Percentiles rank a stretch among this genome's conserved stretches.
These are phyloP conservation scores for Calameuta idolon DNA, from an alignment of 2,888 invertebrate genomes.

Conservation along the genomic window DNA sequence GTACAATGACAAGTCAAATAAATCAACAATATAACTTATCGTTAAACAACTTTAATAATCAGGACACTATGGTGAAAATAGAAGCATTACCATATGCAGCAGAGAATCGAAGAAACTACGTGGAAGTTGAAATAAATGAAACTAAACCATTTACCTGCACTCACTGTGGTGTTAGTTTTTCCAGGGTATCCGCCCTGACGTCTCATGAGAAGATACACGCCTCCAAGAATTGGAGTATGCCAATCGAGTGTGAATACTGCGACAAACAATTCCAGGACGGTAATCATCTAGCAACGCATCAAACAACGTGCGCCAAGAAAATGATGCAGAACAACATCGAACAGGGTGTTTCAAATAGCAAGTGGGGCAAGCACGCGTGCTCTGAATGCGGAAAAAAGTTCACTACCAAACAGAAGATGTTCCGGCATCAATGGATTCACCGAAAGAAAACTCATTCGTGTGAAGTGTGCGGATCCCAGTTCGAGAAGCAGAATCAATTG, in stretches of 20 bases:
- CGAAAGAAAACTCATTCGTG: slow-evolving; percentile 66
- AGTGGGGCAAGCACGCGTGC: slow-evolving; percentile 66
- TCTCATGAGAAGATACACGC: slow-evolving; percentile 61
- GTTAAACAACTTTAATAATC: slow-evolving; percentile 44
- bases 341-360: slow-evolving; percentile 45
- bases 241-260: slow-evolving; percentile 67
- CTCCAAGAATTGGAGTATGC: slow-evolving; percentile 46
- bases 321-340: slow-evolving; percentile 51
- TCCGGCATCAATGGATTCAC: slow-evolving; percentile 68
- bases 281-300: slow-evolving; percentile 64
- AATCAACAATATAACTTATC: slow-evolving; percentile 53
- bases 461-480: slow-evolving; percentile 65
- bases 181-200: slow-evolving; percentile 65
- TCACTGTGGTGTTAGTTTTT: slow-evolving; percentile 65
- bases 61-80: slow-evolving; percentile 49
- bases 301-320: slow-evolving; percentile 59
- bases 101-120: slow-evolving; percentile 34
- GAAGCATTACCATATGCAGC: slow-evolving; percentile 38
- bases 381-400: slow-evolving; percentile 67
- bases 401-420: slow-evolving; percentile 68
- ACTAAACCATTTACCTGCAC: slow-evolving; percentile 61
- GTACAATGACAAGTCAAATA: slow-evolving; percentile 34
- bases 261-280: slow-evolving; percentile 68
- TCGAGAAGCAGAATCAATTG: slow-evolving; percentile 62
- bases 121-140: slow-evolving; percentile 38